Conservation (phyloP, 2,113 vertebrate genomes). For the Myotis lucifugus region DNA sequence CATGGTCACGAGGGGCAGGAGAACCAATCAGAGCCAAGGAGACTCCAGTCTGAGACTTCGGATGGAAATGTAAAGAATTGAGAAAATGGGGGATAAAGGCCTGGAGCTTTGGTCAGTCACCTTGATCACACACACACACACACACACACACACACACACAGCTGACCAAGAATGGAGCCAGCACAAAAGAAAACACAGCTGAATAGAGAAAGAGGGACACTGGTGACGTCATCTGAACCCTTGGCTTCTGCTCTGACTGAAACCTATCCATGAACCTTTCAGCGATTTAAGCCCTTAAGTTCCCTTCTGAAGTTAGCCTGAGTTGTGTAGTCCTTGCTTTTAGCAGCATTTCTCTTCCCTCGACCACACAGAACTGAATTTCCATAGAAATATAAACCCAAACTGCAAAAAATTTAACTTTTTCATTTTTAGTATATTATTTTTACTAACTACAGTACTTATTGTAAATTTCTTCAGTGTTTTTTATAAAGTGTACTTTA, state of each 20-base stretch:
- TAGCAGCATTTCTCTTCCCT: neutral
- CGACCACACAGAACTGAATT: neutral
- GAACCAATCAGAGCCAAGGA: neutral
- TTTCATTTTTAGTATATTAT: neutral
- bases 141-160: too few species aligned
- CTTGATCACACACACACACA: neutral
- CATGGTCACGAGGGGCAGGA: neutral
- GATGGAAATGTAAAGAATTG: neutral
- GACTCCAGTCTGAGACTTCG: neutral
- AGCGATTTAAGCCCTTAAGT: neutral
- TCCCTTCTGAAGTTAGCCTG: neutral
- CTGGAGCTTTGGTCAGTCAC: neutral
- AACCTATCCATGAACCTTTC: neutral
- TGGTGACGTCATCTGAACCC: neutral
- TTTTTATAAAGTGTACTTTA: neutral
- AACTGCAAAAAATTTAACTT: neutral
- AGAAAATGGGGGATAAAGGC: neutral
- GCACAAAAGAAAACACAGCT: neutral
- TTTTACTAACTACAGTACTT: constrained; percentile 10
- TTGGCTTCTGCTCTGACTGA: neutral
- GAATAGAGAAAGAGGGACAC: neutral
- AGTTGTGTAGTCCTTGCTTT: neutral
- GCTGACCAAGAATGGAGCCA: neutral
- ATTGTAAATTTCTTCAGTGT: neutral
- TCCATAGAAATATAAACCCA: neutral